These are phyloP conservation scores for Gobius niger DNA, from an alignment of 2,113 vertebrate genomes.

Conservation along the genomic window DNA sequence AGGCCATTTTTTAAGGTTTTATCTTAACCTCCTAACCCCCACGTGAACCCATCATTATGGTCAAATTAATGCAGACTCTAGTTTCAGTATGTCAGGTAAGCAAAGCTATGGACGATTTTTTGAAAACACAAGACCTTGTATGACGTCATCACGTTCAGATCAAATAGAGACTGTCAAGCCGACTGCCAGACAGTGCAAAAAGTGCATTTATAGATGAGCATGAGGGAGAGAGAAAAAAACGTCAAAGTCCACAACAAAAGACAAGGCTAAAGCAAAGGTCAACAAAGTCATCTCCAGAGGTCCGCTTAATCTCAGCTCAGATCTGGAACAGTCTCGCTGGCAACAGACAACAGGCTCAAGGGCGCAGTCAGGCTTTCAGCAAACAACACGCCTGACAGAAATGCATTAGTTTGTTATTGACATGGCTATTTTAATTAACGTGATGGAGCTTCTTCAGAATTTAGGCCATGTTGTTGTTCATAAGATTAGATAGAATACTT, in stretches of 20 bases:
- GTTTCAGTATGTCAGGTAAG: no score
- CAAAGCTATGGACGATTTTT: no score
- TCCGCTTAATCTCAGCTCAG: not conserved
- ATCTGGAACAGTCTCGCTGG: not conserved
- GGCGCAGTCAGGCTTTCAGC: not conserved
- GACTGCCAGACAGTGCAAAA: not conserved
- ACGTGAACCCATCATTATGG: no score
- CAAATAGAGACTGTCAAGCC: no score
- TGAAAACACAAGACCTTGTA: no score
- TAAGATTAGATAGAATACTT: no score
- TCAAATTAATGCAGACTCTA: no score
- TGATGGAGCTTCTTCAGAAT: conserved; percentile 4
- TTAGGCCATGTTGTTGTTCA: not conserved
- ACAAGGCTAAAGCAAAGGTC: conserved; percentile 11
- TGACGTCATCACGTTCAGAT: no score
- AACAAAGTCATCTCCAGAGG: not conserved
- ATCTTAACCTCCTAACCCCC: no score
- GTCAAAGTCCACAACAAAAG: not conserved
- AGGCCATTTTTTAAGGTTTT: no score
- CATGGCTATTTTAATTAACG: conserved; percentile 26
- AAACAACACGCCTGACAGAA: not conserved
- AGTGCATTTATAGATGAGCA: conserved; percentile 1
- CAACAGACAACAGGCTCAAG: conserved; percentile 10
- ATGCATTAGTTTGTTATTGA: not conserved
- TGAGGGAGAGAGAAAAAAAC: conserved; percentile 5